phyloP scores from a whole-genome alignment of 1,140 invertebrate species.

The Maconellicoccus hirsutus region DNA sequence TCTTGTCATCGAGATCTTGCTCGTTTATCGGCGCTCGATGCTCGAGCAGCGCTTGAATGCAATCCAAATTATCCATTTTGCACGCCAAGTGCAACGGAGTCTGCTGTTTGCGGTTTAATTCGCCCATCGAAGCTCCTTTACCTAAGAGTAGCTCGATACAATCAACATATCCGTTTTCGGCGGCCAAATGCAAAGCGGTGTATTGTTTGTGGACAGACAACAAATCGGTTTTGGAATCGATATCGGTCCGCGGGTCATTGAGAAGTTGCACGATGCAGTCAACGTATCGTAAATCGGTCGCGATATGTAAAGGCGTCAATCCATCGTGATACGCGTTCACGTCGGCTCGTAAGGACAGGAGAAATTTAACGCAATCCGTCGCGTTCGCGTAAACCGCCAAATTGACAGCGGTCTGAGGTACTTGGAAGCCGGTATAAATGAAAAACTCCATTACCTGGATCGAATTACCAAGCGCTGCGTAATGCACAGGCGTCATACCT shows the following conservation, averaged over 20 bases:
- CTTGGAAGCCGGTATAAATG: constrained; percentile 45
- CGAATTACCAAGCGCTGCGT: constrained; percentile 65
- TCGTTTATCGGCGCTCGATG: constrained; percentile 58
- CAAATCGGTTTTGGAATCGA: constrained; percentile 29
- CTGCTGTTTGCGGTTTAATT: constrained; percentile 59
- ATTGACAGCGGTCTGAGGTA: constrained; percentile 58
- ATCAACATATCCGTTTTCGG: constrained; percentile 54
- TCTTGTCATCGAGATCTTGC: constrained; percentile 61
- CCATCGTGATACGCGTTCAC: constrained; percentile 57
- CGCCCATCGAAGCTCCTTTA: constrained; percentile 53
- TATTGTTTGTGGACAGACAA: constrained; percentile 28
- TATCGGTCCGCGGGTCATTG: constrained; percentile 25
- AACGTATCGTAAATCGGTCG: constrained; percentile 56
- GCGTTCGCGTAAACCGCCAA: constrained; percentile 62
- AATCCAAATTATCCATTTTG: constrained; percentile 59
- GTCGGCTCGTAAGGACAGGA: constrained; percentile 53
- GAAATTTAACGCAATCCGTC: constrained; percentile 54
- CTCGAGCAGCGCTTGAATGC: constrained; percentile 61
- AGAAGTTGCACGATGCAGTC: constrained; percentile 45
- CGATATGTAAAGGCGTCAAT: constrained; percentile 61
- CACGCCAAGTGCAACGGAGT: constrained; percentile 65
- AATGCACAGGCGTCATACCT: constrained; percentile 62
- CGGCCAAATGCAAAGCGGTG: constrained; percentile 69
- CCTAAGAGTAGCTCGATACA: constrained; percentile 54
- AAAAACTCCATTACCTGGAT: constrained; percentile 55